These are phyloP conservation scores for Listronotus bonariensis DNA, from an alignment of 1,140 invertebrate genomes.

Conservation along the genomic window DNA sequence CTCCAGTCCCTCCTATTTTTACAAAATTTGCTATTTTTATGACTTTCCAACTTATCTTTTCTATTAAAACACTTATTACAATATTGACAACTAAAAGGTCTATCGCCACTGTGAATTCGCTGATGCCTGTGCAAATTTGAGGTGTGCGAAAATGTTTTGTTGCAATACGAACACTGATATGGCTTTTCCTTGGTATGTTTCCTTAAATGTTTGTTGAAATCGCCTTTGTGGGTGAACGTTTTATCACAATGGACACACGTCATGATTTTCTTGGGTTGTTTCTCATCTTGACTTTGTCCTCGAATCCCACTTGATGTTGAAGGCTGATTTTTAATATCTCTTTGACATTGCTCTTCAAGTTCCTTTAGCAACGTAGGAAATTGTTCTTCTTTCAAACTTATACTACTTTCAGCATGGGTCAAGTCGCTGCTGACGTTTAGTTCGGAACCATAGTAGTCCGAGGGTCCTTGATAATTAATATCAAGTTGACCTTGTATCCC, in stretches of 20 bases:
- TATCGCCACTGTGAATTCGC: constrained; percentile 65
- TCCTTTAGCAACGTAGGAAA: no score
- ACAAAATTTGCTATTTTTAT: constrained; percentile 53
- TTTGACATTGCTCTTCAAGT: no score
- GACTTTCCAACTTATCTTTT: constrained; percentile 67
- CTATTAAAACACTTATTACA: constrained; percentile 74
- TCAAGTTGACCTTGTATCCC: no score
- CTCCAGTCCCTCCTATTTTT: constrained; percentile 28
- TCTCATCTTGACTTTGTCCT: background rate
- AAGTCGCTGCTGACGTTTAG: no score
- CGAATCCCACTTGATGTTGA: constrained; percentile 29
- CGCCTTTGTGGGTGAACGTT: constrained; percentile 51
- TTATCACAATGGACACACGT: constrained; percentile 49
- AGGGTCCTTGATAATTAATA: no score
- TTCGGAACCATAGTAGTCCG: no score
- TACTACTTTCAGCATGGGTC: no score
- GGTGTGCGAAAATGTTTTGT: constrained; percentile 71
- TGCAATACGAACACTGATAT: constrained; percentile 75
- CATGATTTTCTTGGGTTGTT: constrained; percentile 5
- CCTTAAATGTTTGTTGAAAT: constrained; percentile 67
- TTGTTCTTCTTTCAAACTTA: no score
- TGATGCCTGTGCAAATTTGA: constrained; percentile 70
- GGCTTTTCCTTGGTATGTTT: constrained; percentile 76
- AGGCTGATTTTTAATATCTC: constrained; percentile 10
- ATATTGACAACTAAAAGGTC: constrained; percentile 67